These are phyloP conservation scores for Geophilus truncorum DNA, from an alignment of 2,888 invertebrate species.

Conservation along the genomic window DNA sequence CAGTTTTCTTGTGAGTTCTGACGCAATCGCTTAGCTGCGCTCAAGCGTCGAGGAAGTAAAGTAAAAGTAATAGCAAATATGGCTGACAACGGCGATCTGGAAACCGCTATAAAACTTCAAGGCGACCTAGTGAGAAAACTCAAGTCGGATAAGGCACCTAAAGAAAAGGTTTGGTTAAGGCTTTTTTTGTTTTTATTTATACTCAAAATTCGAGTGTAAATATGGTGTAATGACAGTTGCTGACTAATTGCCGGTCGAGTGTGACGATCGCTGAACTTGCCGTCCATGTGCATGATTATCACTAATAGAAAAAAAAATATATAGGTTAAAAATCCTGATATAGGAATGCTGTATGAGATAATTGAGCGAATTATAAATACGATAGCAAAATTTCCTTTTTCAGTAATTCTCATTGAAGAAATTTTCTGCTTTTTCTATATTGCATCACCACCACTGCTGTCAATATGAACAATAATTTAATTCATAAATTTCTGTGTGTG, in stretches of 20 bases:
- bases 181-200: not conserved
- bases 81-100: constrained; percentile 46
- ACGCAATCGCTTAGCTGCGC: no score
- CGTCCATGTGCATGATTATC: no score
- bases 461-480: not conserved
- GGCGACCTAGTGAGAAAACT: constrained; percentile 75
- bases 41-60: no score
- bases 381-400: not conserved
- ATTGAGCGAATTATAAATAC: not conserved
- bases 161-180: constrained; percentile 61
- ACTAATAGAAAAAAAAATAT: not conserved
- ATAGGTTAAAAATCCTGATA: not conserved
- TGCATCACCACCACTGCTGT: not conserved
- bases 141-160: constrained; percentile 71
- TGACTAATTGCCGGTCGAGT: not conserved
- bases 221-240: not conserved
- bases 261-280: not conserved
- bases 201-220: not conserved
- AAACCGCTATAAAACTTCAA: constrained; percentile 63
- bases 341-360: no score
- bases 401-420: not conserved
- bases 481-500: not conserved
- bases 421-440: constrained; percentile 28
- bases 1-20: no score
- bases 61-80: no score